A percentile compares a stretch with the other conserved stretches of the same genome.
phyloP scores from a whole-genome alignment of 2,888 invertebrate species.

The Cantharis lateralis region DNA sequence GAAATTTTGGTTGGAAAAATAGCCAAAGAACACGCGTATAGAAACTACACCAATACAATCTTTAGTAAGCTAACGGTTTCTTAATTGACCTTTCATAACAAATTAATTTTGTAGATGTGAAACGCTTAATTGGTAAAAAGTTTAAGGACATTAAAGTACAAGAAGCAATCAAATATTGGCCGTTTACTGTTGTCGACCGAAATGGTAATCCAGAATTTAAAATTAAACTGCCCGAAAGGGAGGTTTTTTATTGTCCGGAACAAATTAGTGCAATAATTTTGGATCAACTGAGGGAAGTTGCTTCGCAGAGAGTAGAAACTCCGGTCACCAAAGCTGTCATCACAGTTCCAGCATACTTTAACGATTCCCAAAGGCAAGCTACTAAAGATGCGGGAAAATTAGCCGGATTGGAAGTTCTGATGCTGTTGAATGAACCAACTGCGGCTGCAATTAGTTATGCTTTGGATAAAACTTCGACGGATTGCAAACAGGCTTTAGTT shows the following conservation, averaged over 20 bases:
- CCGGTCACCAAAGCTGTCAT: not conserved
- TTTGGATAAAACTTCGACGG: not conserved
- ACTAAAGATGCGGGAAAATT: not conserved
- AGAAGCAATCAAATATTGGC: not conserved
- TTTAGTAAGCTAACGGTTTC: conserved; percentile 69
- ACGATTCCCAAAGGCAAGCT: not conserved
- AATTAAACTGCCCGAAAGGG: not conserved
- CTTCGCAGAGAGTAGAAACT: not conserved
- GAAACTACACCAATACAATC: conserved; percentile 97
- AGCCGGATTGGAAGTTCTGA: not conserved
- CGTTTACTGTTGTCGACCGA: not conserved
- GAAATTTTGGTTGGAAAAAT: conserved; percentile 97
- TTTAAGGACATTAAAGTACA: not conserved
- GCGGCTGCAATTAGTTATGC: not conserved
- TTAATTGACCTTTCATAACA: not conserved
- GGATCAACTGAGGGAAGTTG: not conserved
- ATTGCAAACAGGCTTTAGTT: not conserved
- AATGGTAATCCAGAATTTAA: not conserved
- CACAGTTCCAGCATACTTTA: not conserved
- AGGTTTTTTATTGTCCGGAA: not conserved
- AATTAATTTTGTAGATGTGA: conserved; percentile 78
- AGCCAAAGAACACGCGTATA: conserved; percentile 98
- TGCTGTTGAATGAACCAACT: not conserved
- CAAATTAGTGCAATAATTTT: not conserved
- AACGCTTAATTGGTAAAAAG: not conserved